These are phyloP conservation scores for Tympanuchus pallidicinctus DNA, from an alignment of 2,113 vertebrate genomes.

Conservation along the genomic window DNA sequence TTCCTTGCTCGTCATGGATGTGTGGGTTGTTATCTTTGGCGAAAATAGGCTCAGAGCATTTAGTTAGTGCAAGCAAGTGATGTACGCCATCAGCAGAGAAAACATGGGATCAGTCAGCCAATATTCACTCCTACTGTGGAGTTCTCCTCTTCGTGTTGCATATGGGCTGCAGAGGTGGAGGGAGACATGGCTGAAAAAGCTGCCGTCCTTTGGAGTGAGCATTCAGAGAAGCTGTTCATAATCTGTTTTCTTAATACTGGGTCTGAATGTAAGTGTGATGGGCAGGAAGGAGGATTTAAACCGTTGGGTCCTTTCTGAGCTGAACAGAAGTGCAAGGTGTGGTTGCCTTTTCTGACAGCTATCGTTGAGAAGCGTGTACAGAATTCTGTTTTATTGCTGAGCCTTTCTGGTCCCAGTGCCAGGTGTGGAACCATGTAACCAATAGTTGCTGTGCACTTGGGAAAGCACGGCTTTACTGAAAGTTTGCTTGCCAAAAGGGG, in stretches of 20 bases:
- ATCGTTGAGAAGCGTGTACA: not conserved
- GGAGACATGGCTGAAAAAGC: not conserved
- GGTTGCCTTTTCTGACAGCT: too few species aligned
- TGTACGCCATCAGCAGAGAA: not conserved
- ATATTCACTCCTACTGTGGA: not conserved
- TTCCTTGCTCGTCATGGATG: not conserved
- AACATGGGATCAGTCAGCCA: not conserved
- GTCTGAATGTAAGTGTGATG: not conserved
- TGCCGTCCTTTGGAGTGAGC: not conserved
- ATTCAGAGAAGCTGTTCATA: not conserved
- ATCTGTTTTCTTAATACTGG: not conserved
- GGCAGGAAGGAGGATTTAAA: accelerated
- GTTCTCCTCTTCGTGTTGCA: accelerated
- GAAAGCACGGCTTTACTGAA: not conserved
- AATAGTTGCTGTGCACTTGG: too few species aligned
- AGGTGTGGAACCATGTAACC: not conserved
- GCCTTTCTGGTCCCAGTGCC: not conserved
- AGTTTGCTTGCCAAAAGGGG: not conserved
- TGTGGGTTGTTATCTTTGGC: not conserved
- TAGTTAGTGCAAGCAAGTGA: not conserved
- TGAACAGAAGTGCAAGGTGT: not conserved
- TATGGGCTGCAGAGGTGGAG: not conserved
- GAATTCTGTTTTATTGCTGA: not conserved
- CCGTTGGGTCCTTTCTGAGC: not conserved
- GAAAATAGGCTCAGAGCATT: conserved; percentile 33